Percentiles rank a stretch among this genome's conserved stretches.
These are phyloP conservation scores for Heterotilapia buettikoferi DNA, from an alignment of 2,113 vertebrate genomes.

Conservation along the genomic window DNA sequence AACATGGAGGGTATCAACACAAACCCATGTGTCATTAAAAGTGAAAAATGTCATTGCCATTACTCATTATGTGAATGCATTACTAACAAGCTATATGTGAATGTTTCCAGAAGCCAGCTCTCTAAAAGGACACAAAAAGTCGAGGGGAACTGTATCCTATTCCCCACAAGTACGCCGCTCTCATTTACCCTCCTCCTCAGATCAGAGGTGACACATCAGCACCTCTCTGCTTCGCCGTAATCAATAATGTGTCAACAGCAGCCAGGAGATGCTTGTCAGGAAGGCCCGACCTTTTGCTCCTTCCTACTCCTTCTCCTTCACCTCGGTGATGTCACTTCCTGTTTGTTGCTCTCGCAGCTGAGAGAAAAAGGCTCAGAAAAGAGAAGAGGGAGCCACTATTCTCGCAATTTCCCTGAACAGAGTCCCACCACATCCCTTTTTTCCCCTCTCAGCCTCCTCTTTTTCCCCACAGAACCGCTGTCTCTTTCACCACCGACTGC, in stretches of 20 bases:
- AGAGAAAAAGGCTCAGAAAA: neutral
- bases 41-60: neutral
- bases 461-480: neutral
- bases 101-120: neutral
- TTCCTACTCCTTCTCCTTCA: neutral
- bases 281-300: neutral
- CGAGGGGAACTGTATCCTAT: neutral
- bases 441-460: neutral
- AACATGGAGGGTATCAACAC: neutral
- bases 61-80: neutral
- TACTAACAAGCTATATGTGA: neutral
- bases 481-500: neutral
- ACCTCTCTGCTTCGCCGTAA: neutral
- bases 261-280: neutral
- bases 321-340: conserved; percentile 31
- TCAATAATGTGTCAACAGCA: neutral
- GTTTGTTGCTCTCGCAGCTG: neutral
- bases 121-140: neutral
- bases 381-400: neutral
- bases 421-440: neutral
- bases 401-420: neutral
- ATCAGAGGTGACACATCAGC: conserved; percentile 13
- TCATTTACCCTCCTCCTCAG: neutral
- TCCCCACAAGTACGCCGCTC: neutral
- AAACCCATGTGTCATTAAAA: neutral